A percentile compares a stretch with the other conserved stretches of the same genome.
These are phyloP conservation scores for Smutsia gigantea DNA, from an alignment of 2,797 vertebrate genomes.

Conservation along the genomic window DNA sequence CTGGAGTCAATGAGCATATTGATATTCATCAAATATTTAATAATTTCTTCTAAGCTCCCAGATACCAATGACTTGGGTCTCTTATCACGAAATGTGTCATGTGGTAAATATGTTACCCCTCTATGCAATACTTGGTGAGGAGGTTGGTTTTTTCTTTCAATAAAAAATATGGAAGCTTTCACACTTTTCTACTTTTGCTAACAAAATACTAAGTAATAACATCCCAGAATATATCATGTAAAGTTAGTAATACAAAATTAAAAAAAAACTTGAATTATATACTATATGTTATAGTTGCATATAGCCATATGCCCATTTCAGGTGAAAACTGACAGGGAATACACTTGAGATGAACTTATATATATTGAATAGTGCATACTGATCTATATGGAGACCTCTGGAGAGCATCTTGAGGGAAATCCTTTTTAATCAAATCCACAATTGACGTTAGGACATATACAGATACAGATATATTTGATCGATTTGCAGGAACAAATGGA, in stretches of 20 bases:
- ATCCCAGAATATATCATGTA: not conserved
- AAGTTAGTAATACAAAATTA: not conserved
- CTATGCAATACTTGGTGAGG: not conserved
- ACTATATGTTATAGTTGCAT: not conserved
- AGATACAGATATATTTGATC: not conserved
- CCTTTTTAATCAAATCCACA: not conserved
- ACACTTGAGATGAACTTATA: not conserved
- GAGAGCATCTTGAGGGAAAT: not conserved
- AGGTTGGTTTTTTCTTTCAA: not conserved
- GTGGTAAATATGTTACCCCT: not conserved
- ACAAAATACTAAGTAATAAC: not conserved
- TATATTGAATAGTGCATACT: not conserved
- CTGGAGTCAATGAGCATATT: not conserved
- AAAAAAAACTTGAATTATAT: not conserved
- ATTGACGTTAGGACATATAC: not conserved
- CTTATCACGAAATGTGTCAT: not conserved
- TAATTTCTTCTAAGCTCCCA: not conserved
- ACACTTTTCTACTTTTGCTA: not conserved
- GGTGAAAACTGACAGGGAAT: not conserved
- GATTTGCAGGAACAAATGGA: not conserved
- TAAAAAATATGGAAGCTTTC: not conserved
- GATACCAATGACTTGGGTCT: not conserved
- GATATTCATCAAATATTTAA: not conserved
- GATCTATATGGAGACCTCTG: not conserved
- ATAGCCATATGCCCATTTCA: not conserved